A percentile compares a stretch with the other conserved stretches of the same genome.
Conservation (phyloP, 1,140 invertebrate genomes). For the Arion vulgaris region DNA sequence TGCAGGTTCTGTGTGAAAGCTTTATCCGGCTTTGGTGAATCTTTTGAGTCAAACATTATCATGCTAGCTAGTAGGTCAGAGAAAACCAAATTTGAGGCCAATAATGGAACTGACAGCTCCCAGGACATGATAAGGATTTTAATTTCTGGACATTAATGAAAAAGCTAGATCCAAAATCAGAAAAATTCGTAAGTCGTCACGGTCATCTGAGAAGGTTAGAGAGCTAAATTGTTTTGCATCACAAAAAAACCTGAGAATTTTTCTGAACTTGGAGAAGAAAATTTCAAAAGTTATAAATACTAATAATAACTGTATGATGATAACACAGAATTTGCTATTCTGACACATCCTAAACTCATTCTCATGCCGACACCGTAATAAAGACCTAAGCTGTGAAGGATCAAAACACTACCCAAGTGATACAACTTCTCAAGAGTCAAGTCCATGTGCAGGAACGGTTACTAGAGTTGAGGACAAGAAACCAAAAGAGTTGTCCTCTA, state of each 20-base stretch:
- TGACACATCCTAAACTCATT: conserved; percentile 56
- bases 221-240: not conserved
- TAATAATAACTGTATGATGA: not conserved
- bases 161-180: conserved; percentile 44
- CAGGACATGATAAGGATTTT: conserved; percentile 55
- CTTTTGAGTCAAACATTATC: conserved; percentile 57
- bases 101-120: conserved; percentile 50
- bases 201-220: conserved; percentile 17
- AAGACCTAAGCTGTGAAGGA: conserved; percentile 13
- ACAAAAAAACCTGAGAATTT: not conserved
- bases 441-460: conserved; percentile 15
- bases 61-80: conserved; percentile 47
- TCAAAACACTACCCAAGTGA: conserved; percentile 10
- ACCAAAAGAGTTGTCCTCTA: not conserved
- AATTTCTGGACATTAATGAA: conserved; percentile 53
- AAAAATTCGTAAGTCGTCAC: conserved; percentile 50
- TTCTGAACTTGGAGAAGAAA: not conserved
- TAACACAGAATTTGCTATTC: conserved; percentile 35
- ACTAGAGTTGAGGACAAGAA: not conserved
- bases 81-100: conserved; percentile 35
- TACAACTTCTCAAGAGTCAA: conserved; percentile 17
- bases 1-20: conserved; percentile 61
- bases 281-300: not conserved
- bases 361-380: conserved; percentile 43
- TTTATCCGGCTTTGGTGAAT: conserved; percentile 59